Base-by-base conservation (phyloP, 2,888 invertebrate genomes). In the Encarsia formosa region DNA sequence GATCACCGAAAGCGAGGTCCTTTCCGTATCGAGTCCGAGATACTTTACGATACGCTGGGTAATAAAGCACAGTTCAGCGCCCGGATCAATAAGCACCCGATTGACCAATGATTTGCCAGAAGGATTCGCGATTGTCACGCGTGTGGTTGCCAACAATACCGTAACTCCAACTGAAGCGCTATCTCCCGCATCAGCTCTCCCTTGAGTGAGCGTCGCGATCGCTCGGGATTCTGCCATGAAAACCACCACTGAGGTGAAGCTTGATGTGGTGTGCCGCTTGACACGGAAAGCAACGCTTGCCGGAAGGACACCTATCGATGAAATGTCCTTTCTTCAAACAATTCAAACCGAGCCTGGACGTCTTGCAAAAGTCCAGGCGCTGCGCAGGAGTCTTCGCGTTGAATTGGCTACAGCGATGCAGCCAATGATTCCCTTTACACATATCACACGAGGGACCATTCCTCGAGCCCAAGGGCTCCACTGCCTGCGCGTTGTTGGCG, bases 11-110 rank as follows among this genome's bases (percentile, higher is more conserved):
- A n/a, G n/a, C n/a, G n/a, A n/a, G n/a, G n/a, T n/a, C n/a, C n/a
- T n/a, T n/a, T n/a, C n/a, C n/a, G n/a, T n/a, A n/a, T n/a, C n/a
- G n/a, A n/a, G n/a, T n/a, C n/a, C n/a, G n/a, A 19, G 24, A 11
- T 13, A 32, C 32, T 6, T 4, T 3, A 3, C 4, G 11, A 15
- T 31, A 4, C 32, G 19, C 43, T 43, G 20, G 5, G 43, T 9
- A 24, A 43, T 31, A 13, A 43, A 43, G 9, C 26, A 32, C 15
- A 20, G 2, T n/a, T 43, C 32, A 1, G 43, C 20, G n/a, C 43
- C 11, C 5, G 43, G 32, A 16, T 43, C 43, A 16, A 43, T 43
- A 20, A 43, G 22, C 6, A 22, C 43, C 5, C 43, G 43, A 19
- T 32, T 16, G 13, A 6, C n/a, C 6, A 43, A 4, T 11, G 8